Conservation (phyloP, 2,888 invertebrate genomes). For the Eupeodes luniger region DNA sequence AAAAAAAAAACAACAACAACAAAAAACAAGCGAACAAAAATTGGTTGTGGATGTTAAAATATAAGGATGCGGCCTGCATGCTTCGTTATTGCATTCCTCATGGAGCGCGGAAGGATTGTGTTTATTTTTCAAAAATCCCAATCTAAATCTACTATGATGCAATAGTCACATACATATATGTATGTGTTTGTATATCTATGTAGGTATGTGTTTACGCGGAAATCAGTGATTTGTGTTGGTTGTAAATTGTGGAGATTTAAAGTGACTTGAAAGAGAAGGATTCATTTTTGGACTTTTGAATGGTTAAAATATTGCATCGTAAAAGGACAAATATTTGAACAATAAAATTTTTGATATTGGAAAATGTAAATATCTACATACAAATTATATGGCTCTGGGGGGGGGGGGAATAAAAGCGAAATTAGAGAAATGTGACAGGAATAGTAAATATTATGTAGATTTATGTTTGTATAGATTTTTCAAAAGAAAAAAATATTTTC, state of each 20-base stretch:
- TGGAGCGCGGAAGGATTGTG: conserved; percentile 11
- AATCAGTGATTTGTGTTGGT: conserved; percentile 53
- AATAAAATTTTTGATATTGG: background rate
- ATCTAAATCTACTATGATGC: conserved; percentile 43
- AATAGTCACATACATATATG: background rate
- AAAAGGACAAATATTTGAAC: conserved; percentile 11
- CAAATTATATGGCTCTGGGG: no score
- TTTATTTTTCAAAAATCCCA: conserved; percentile 45
- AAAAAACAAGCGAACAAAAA: background rate
- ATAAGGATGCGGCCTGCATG: conserved; percentile 15
- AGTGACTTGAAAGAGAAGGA: conserved; percentile 6
- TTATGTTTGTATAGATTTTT: background rate
- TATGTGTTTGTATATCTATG: background rate
- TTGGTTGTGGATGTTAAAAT: background rate
- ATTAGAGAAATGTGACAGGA: no score
- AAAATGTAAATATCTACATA: background rate
- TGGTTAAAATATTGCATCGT: conserved; percentile 22
- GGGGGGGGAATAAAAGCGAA: no score
- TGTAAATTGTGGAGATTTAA: conserved; percentile 39
- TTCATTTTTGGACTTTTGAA: background rate
- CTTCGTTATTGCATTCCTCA: conserved; percentile 44
- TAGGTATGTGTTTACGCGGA: background rate
- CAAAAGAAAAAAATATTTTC: background rate
- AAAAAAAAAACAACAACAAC: background rate
- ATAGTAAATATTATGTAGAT: background rate